phyloP scores from a whole-genome alignment of 92 coral and sea anemone species.

The Epizoanthus stellaris region DNA sequence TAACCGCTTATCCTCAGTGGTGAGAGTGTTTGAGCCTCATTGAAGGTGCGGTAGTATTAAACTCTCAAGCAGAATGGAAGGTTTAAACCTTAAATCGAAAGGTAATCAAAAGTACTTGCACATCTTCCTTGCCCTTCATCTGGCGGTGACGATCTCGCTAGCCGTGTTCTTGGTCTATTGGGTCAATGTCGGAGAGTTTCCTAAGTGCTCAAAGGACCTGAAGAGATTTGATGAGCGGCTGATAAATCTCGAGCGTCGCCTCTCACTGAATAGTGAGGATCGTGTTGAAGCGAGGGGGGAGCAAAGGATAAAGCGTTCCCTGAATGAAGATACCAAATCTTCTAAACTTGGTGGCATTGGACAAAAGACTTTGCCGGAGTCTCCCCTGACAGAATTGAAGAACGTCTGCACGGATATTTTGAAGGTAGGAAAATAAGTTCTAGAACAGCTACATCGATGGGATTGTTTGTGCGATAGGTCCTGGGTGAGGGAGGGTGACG shows the following conservation, averaged over 20 bases:
- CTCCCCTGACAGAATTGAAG: background rate
- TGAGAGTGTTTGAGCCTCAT: background rate
- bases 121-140: background rate
- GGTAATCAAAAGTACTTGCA: background rate
- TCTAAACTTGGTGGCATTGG: too few species aligned
- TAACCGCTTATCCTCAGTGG: background rate
- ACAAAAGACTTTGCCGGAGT: background rate
- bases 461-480: too few species aligned
- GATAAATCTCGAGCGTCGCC: background rate
- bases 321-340: background rate
- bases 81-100: background rate
- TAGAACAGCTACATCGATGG: background rate
- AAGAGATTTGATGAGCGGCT: background rate
- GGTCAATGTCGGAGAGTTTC: background rate
- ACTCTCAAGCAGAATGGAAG: conserved; percentile 3
- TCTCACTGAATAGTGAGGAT: background rate
- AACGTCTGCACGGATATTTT: background rate
- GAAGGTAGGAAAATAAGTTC: background rate
- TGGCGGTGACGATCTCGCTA: background rate
- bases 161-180: background rate
- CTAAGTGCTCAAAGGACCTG: conserved; percentile 9
- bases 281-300: background rate
- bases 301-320: conserved; percentile 17
- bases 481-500: too few species aligned
- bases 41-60: background rate